These are phyloP conservation scores for Melitaea cinxia DNA, from an alignment of 1,140 invertebrate species.

Conservation along the genomic window DNA sequence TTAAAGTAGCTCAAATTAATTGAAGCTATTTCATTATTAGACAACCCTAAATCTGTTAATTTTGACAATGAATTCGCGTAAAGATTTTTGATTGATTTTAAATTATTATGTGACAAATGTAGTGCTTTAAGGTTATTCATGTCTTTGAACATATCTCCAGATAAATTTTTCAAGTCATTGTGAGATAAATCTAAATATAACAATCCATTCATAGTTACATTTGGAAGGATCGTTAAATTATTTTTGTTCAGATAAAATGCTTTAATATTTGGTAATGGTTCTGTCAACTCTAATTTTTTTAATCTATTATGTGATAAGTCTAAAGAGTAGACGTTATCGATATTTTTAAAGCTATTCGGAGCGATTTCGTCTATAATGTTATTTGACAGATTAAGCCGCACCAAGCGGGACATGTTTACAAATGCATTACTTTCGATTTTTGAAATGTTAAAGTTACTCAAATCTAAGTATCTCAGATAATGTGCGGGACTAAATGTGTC, in stretches of 20 bases:
- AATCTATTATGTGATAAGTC: constrained; percentile 62
- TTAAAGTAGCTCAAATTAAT: constrained; percentile 56
- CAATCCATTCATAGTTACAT: constrained; percentile 38
- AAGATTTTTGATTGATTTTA: constrained; percentile 57
- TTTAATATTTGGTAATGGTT: constrained; percentile 45
- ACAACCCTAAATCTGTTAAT: constrained; percentile 48
- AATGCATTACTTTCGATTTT: constrained; percentile 57
- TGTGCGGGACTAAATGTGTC: constrained; percentile 57
- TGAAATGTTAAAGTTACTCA: constrained; percentile 56
- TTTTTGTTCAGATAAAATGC: constrained; percentile 63
- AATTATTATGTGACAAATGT: constrained; percentile 52
- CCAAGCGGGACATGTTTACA: constrained; percentile 52
- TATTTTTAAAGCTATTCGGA: constrained; percentile 51
- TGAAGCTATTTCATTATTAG: constrained; percentile 49
- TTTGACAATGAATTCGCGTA: constrained; percentile 48
- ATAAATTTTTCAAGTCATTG: constrained; percentile 51
- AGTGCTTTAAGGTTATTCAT: constrained; percentile 50
- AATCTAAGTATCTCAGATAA: constrained; percentile 58
- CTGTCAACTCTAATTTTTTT: constrained; percentile 41
- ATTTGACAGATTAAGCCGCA: constrained; percentile 60
- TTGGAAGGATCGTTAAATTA: constrained; percentile 46
- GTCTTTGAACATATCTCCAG: constrained; percentile 26
- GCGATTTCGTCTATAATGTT: constrained; percentile 56
- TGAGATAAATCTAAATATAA: constrained; percentile 57
- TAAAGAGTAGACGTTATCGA: constrained; percentile 61